Conservation (phyloP, 2,113 vertebrate species). For the Myrmecophaga tridactyla region DNA sequence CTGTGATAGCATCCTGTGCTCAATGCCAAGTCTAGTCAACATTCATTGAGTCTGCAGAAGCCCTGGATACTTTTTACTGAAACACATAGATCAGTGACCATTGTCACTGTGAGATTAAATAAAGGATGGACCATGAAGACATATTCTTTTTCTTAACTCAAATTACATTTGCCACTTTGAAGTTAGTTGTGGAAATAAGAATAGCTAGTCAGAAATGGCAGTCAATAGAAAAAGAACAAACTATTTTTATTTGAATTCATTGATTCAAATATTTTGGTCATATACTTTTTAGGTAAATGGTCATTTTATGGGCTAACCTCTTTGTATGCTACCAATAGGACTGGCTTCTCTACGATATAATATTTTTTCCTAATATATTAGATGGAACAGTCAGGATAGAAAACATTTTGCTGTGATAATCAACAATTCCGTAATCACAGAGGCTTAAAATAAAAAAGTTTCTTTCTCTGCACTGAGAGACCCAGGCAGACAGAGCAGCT, state of each 20-base stretch:
- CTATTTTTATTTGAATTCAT: neutral
- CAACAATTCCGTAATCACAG: neutral
- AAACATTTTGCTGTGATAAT: neutral
- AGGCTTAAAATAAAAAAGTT: neutral
- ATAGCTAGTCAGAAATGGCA: constrained; percentile 37
- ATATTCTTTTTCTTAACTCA: constrained; percentile 22
- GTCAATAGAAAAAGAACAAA: constrained; percentile 41
- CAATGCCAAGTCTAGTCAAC: neutral
- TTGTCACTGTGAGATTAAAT: neutral
- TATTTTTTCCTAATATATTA: neutral
- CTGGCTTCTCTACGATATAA: neutral
- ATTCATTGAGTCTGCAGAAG: neutral
- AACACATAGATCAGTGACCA: neutral
- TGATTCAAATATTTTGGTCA: constrained; percentile 33
- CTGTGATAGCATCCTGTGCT: neutral
- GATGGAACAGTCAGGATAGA: neutral
- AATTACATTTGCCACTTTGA: constrained; percentile 27
- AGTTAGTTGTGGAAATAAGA: constrained; percentile 27
- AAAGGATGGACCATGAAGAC: neutral
- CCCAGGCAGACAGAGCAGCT: neutral
- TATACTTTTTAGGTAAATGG: constrained; percentile 12
- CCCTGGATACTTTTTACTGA: neutral
- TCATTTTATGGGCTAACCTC: constrained; percentile 5
- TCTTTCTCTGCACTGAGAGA: neutral
- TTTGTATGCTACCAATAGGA: neutral